phyloP scores from a whole-genome alignment of 2,888 invertebrate species.

The Thelaira solivaga region DNA sequence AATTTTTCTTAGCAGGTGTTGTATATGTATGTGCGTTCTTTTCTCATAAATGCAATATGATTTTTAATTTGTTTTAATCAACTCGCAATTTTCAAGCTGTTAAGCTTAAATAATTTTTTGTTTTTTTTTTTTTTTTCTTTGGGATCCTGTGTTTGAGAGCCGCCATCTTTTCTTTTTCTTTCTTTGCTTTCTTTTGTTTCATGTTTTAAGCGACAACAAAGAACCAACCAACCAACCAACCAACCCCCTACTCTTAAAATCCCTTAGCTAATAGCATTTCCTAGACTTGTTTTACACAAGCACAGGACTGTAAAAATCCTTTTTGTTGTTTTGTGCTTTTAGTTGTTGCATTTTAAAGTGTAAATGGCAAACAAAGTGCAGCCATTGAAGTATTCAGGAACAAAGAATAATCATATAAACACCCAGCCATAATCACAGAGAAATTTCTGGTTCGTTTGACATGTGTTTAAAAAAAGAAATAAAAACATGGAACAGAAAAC shows the following conservation, averaged over 20 bases:
- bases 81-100: constrained; percentile 13
- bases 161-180: constrained; percentile 20
- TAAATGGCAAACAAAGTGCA: background rate
- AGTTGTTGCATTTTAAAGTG: constrained; percentile 8
- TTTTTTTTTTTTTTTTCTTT: background rate
- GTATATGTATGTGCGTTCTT: background rate
- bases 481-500: background rate
- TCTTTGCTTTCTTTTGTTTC: background rate
- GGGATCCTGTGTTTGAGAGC: background rate
- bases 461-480: constrained; percentile 15
- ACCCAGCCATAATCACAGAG: background rate
- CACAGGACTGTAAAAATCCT: constrained; percentile 2
- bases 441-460: constrained; percentile 30
- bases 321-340: background rate
- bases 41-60: constrained; percentile 19
- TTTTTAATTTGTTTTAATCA: constrained; percentile 4
- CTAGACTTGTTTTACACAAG: constrained; percentile 34
- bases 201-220: constrained; percentile 32
- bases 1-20: background rate
- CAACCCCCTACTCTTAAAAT: constrained; percentile 6
- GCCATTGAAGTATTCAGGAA: constrained; percentile 19
- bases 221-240: no score
- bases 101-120: constrained; percentile 26
- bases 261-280: background rate
- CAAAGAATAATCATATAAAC: constrained; percentile 28